Base-by-base conservation (phyloP, 2,113 vertebrate genomes). In the Silurus meridionalis region DNA sequence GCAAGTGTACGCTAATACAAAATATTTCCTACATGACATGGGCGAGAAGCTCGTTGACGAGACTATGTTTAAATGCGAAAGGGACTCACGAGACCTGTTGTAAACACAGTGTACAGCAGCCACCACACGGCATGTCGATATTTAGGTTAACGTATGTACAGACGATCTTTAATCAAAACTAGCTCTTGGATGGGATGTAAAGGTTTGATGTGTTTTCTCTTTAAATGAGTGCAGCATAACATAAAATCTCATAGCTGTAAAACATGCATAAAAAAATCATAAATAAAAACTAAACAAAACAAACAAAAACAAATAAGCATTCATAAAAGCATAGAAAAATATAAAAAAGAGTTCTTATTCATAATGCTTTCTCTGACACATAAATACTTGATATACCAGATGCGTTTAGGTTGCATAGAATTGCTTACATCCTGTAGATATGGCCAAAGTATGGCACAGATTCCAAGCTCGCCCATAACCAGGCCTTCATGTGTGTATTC, bases 391-490 rank as follows among this genome's bases (percentile, higher is more conserved):
- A 89, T 93, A 92, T 89, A 85, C 58, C 75, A 95, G 91, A 94
- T 90, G 91, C 92, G 92, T 92, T 90, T 93, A 93, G 94, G 95
- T 98, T 98, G 97, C 97, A 98, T 98, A 98, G 97, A 96, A 93
- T 95, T 92, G 94, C 93, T 95, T 92, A 93, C 92, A 93, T 90
- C 89, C 90, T 92, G 94, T 92, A 91, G 91, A 94, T 94, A 94
- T 94, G 93, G 92, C 93, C 92, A 86, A 90, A 91, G 91, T 92
- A 94, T 94, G 95, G 94, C 94, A 95, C 93, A 90, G 90, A 92
- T 93, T 89, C 93, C 92, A 93, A 92, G 90, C 85, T 83, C 72
- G 2, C 77, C 84, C 87, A n/a, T 90, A 90, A 87, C 81, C 87
- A 87, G 69, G 83, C 83, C 66, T 90, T 79, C 79, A 37, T 64